Evolutionary conservation across 1,140 invertebrate genomes (phyloP), one percentile per base, ranked within the genome.

Genomic region (Teleopsis dalmanni): DNA sequence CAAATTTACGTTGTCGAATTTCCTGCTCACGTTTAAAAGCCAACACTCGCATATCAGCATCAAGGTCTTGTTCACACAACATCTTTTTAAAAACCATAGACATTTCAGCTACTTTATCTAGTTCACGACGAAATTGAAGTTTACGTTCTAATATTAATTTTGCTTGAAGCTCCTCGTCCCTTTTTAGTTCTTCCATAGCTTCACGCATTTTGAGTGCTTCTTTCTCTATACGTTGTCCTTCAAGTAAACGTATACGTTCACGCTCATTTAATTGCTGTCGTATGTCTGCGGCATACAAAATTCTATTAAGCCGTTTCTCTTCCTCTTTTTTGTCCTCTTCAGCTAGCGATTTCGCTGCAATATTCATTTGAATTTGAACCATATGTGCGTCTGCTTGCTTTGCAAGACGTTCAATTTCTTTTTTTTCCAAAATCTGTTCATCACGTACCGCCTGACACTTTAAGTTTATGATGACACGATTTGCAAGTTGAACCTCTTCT

Each of bases 361-460:
- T 71, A 43, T 81, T 75, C 49, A 82, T 80, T 71, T 83, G 81
- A 73, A 81, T 78, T 9, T 75, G 69, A 26, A 82, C 76, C 26
- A 83, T 53, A 0, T 80, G 70, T 48, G 74, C 68, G 16, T 83
- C 77, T 48, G 83, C 81, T 25, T 77, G 72, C 22, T 67, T 66
- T 21, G 81, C 35, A 40, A 82, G 76, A 31, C 62, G 65, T 27
- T 78, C 64, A 3, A 81, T 62, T 6, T 77, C 47, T 65, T 78
- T 59, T 60, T 76, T 72, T 73, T 84, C 73, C 67, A 76, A 73
- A 48, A 84, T 78, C 71, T 88, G 85, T 3, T 82, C 81, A 53
- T 86, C 83, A 47, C 85, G 65, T 10, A 88, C 82, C 0, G 82
- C 79, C 50, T 83, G 77, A 57, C 85, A 85, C 58, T 87, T 86